These are phyloP conservation scores for Euura lappo DNA, from an alignment of 1,140 invertebrate species.

Conservation along the genomic window DNA sequence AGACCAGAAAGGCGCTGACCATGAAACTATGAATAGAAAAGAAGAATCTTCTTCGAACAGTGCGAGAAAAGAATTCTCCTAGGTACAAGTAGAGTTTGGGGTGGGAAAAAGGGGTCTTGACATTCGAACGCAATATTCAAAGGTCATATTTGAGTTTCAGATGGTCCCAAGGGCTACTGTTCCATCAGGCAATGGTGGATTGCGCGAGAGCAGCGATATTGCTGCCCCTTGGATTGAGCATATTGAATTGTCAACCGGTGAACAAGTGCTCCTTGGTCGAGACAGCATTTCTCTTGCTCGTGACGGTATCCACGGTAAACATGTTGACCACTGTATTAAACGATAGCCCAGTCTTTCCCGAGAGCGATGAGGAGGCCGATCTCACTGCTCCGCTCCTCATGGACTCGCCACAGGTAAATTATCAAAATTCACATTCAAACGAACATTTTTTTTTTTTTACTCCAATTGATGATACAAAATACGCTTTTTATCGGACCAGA, in stretches of 20 bases:
- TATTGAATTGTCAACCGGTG: constrained; percentile 82
- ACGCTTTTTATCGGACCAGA: too few relatives aligned
- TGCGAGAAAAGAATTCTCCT: too few relatives aligned
- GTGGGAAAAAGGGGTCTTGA: too few relatives aligned
- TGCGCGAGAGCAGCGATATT: constrained; percentile 82
- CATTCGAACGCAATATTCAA: neutral
- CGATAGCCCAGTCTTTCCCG: constrained; percentile 86
- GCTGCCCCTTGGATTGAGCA: constrained; percentile 80
- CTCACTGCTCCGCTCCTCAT: constrained; percentile 73
- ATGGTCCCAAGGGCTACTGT: constrained; percentile 87
- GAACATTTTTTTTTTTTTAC: too few relatives aligned
- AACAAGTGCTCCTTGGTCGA: constrained; percentile 89
- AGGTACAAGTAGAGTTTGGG: too few relatives aligned
- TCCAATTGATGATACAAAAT: too few relatives aligned
- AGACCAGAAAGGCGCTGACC: too few relatives aligned
- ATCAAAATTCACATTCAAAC: too few relatives aligned
- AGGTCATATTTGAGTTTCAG: constrained; percentile 58
- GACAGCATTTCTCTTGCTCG: constrained; percentile 86
- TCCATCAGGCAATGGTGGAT: constrained; percentile 87
- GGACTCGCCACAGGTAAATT: constrained; percentile 73
- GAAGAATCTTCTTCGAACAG: too few relatives aligned
- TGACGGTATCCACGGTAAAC: constrained; percentile 90
- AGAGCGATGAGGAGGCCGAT: constrained; percentile 74
- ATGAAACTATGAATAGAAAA: too few relatives aligned
- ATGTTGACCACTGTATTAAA: constrained; percentile 90